A percentile compares a stretch with the other conserved stretches of the same genome.
Conservation (phyloP, 2,888 invertebrate genomes). For the Syritta pipiens region DNA sequence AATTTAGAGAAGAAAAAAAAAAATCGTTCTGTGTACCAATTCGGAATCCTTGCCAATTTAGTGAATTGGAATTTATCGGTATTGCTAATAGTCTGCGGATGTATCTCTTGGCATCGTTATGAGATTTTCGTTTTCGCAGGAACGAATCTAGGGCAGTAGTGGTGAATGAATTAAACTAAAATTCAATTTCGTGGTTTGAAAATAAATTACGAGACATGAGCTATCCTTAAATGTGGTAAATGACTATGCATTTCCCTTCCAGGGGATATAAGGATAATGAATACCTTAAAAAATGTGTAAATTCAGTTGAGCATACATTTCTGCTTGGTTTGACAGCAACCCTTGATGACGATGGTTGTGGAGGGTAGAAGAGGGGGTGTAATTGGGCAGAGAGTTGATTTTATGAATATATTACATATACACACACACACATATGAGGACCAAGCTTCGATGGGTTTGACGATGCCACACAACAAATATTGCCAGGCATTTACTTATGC, state of each 20-base stretch:
- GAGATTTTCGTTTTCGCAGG: slow-evolving; percentile 61
- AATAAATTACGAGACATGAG: not conserved
- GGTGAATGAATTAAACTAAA: not conserved
- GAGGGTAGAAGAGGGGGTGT: too few relatives aligned
- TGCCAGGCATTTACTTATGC: not conserved
- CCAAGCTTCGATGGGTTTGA: too few relatives aligned
- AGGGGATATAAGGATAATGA: not conserved
- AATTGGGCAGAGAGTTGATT: too few relatives aligned
- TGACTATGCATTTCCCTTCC: not conserved
- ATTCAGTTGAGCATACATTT: not conserved
- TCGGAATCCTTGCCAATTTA: slow-evolving; percentile 5
- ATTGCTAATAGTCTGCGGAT: not conserved
- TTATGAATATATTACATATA: too few relatives aligned
- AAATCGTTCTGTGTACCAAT: not conserved
- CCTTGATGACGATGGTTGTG: too few relatives aligned
- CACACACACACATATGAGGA: too few relatives aligned
- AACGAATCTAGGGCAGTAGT: too few relatives aligned
- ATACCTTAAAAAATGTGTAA: not conserved
- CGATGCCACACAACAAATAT: not conserved
- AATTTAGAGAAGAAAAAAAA: too few relatives aligned
- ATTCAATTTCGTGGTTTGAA: not conserved
- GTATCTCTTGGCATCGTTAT: slow-evolving; percentile 5
- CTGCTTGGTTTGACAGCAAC: too few relatives aligned
- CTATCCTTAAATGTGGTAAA: not conserved
- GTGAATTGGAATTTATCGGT: slow-evolving; percentile 15